Evolutionary conservation across 2,888 invertebrate genomes (phyloP).

Genomic region (Argyresthia goedartella): DNA sequence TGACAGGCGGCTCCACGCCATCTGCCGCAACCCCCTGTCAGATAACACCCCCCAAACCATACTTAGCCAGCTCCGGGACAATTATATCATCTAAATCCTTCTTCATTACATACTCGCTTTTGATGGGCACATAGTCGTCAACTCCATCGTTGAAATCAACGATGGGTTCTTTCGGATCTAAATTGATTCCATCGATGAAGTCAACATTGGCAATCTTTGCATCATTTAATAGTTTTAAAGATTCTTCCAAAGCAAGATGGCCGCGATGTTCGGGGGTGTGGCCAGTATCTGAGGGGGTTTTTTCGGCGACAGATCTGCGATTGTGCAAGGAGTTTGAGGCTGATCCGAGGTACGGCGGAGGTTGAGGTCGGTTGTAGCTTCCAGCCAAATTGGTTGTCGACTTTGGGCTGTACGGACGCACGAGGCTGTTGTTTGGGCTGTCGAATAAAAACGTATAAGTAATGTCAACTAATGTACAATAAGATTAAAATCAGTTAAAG

Average conservation of each 20-base stretch:
- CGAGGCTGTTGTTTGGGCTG: conserved; percentile 71
- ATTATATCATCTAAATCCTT: conserved; percentile 43
- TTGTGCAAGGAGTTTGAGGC: conserved; percentile 47
- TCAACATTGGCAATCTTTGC: conserved; percentile 46
- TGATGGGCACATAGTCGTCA: conserved; percentile 54
- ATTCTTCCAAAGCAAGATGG: conserved; percentile 52
- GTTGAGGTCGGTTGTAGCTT: conserved; percentile 60
- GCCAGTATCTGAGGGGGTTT: conserved; percentile 27
- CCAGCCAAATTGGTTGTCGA: conserved; percentile 47
- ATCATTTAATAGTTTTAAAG: conserved; percentile 55
- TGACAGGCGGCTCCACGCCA: conserved; percentile 45
- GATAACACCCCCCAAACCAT: conserved; percentile 37
- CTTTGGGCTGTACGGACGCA: conserved; percentile 63
- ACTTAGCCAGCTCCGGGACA: conserved; percentile 48
- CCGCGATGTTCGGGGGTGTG: conserved; percentile 46
- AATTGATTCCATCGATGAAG: conserved; percentile 23
- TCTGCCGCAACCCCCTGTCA: conserved; percentile 49
- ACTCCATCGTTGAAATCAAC: conserved; percentile 44
- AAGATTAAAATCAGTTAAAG: background rate
- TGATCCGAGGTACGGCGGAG: conserved; percentile 54
- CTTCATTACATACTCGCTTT: conserved; percentile 16
- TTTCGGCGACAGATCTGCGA: conserved; percentile 29
- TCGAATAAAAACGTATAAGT: conserved; percentile 11
- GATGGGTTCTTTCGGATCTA: conserved; percentile 29
- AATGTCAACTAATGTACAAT: background rate